These are phyloP conservation scores for Arbacia lixula DNA, from an alignment of 53 echinoderm and acorn worm genomes.

Conservation along the genomic window DNA sequence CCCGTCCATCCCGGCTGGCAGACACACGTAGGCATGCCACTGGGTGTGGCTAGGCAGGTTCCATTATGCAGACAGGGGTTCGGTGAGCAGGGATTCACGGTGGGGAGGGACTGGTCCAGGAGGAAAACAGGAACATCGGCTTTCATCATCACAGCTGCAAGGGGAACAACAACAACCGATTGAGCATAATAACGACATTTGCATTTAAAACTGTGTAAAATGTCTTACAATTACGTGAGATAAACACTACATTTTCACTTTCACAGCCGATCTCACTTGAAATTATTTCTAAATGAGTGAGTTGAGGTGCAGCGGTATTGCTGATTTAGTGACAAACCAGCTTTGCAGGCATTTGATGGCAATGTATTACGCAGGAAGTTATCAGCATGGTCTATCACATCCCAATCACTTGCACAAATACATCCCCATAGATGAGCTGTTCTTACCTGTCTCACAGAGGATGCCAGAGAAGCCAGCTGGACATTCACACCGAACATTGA, in stretches of 20 bases:
- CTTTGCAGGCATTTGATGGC: too few relatives aligned
- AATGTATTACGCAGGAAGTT: too few relatives aligned
- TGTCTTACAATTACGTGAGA: too few relatives aligned
- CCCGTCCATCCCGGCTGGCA: slow-evolving; percentile 37
- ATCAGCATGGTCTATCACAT: too few relatives aligned
- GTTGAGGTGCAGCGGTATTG: neutral
- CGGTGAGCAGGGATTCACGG: neutral
- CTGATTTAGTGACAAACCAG: too few relatives aligned
- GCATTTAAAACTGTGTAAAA: neutral
- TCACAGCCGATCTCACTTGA: too few relatives aligned
- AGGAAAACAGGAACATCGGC: neutral
- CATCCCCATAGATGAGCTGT: neutral
- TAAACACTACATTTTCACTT: too few relatives aligned
- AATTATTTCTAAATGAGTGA: neutral
- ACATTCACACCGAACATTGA: neutral
- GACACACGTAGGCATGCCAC: neutral
- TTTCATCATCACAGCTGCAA: neutral
- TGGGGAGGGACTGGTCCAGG: too few relatives aligned
- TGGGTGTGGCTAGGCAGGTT: neutral
- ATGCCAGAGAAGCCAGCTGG: neutral
- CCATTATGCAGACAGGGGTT: slow-evolving; percentile 44
- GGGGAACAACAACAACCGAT: neutral
- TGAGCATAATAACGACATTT: neutral
- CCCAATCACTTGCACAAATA: too few relatives aligned
- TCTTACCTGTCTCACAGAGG: slow-evolving; percentile 28